These are phyloP conservation scores for Saguinus oedipus DNA, from an alignment of 2,797 vertebrate genomes.

Conservation along the genomic window DNA sequence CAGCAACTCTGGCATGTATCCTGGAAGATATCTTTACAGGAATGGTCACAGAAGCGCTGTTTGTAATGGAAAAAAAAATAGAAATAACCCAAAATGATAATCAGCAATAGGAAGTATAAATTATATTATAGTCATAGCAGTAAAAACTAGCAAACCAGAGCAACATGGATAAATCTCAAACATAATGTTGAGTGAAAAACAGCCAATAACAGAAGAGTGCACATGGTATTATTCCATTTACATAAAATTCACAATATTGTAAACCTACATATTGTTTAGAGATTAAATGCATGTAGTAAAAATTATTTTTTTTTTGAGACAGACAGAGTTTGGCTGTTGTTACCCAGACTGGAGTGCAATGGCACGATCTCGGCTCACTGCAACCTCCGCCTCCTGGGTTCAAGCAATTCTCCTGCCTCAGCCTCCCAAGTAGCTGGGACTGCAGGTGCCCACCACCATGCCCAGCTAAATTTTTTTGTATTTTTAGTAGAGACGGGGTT, in stretches of 20 bases:
- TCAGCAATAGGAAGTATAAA: background rate
- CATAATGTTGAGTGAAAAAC: background rate
- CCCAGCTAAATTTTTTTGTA: no score
- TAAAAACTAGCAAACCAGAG: background rate
- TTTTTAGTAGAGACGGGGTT: no score
- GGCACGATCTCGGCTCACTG: no score
- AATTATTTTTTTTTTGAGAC: background rate
- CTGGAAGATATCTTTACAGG: background rate
- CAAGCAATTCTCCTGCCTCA: no score
- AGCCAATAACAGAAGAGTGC: background rate
- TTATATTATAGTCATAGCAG: background rate
- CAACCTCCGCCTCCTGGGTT: no score
- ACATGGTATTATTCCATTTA: no score
- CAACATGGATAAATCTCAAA: background rate
- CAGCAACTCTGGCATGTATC: no score
- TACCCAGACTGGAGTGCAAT: no score
- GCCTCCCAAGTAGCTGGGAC: no score
- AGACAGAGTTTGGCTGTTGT: no score
- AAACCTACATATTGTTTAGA: background rate
- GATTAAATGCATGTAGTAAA: background rate
- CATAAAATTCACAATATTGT: background rate
- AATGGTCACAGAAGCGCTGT: background rate
- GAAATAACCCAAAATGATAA: background rate
- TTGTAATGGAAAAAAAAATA: background rate
- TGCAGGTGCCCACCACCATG: no score